Base-by-base conservation (phyloP, 2,797 vertebrate species). In the Parambassis ranga region DNA sequence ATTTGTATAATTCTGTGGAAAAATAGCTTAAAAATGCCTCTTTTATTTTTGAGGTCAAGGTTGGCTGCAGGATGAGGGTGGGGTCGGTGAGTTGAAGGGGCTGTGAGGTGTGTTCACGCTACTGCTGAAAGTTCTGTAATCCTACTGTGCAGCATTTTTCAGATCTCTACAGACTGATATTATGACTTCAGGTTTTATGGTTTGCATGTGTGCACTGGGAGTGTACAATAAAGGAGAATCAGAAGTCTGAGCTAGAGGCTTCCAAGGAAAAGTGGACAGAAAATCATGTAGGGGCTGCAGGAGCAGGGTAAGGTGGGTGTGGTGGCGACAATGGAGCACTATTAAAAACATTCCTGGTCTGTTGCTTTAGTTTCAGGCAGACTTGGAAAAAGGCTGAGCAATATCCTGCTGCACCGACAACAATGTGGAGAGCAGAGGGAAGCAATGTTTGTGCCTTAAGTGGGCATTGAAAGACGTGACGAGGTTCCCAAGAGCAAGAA, bases 381-480 rank as follows among this genome's bases (percentile, higher is more conserved):
- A 26, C 15, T 7, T 1, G 32, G 13, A 62, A 50, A 9, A 16
- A 18, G 43, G 43, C n/a, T 15, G 32, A 49, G 59, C 14, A 63
- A 78, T 52, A 59, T 78, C 75, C 71, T 78, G 71, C 31, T 55
- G 20, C 3, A 11, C 8, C 5, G 7, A 11, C 2, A 41, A 8
- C 32, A 14, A 57, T 27, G 48, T 31, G 44, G 18, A 30, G 7
- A 41, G 19, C 26, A 14, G 5, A 19, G 30, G 35, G 15, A 24
- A 44, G n/a, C 73, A 7, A 20, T 23, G 0, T 5, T 14, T 18
- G n/a, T 7, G 11, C 22, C 1, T 5, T 46, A 49, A 65, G 48
- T 52, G 13, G 43, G 22, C 8, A 9, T 39, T n/a, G 46, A 73
- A 32, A 66, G 41, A 60, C 10, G 18, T 3, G 13, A 43, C 6